Conservation (phyloP, 2,113 vertebrate genomes). For the Actenoides lindsayi region DNA sequence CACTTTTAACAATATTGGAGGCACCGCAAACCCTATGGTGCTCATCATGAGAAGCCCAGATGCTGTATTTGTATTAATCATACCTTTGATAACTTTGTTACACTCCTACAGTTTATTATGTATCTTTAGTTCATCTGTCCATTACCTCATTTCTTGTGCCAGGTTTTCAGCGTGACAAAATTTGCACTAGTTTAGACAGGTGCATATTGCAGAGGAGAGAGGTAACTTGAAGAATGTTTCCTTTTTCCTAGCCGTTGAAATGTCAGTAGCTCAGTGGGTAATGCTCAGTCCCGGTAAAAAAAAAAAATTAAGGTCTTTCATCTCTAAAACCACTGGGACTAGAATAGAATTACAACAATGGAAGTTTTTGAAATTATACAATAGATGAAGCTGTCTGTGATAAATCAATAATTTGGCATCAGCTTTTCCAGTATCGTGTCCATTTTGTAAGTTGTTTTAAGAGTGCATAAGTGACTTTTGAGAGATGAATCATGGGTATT, state of each 20-base stretch:
- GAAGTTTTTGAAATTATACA: slow-evolving; percentile 15
- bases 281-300: background rate
- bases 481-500: background rate
- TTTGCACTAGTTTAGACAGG: background rate
- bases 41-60: background rate
- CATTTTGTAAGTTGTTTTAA: slow-evolving; percentile 1
- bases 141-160: background rate
- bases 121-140: background rate
- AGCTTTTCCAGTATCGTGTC: background rate
- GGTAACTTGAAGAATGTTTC: background rate
- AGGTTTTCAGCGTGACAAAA: background rate
- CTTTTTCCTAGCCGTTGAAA: background rate
- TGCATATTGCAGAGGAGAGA: background rate
- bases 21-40: background rate
- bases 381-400: slow-evolving; percentile 31
- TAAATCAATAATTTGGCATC: slow-evolving; percentile 43
- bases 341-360: background rate
- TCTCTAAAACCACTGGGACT: background rate
- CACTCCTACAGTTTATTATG: rapidly evolving
- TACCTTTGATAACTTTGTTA: background rate
- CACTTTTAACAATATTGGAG: background rate
- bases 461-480: slow-evolving; percentile 12
- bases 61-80: background rate
- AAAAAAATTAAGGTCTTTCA: background rate
- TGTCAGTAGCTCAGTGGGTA: background rate